phyloP scores from a whole-genome alignment of 30 jellyfish, hydroid and myxozoan species.

The Clytia hemisphaerica region DNA sequence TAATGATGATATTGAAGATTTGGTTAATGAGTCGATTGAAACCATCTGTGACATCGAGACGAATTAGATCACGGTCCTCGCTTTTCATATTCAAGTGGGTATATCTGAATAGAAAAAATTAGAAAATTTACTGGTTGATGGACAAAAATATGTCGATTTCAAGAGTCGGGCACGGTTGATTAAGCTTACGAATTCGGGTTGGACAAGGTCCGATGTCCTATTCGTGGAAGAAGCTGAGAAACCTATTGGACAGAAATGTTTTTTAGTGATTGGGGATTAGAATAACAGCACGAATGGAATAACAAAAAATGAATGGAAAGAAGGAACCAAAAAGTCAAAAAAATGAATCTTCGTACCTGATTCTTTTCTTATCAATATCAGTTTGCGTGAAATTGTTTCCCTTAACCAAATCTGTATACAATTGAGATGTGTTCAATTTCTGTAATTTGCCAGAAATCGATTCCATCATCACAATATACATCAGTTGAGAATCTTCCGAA shows the following conservation, averaged over 20 bases:
- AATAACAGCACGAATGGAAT: not conserved
- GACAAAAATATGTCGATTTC: not conserved
- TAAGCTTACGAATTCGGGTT: too few species aligned
- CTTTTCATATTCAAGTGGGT: slow-evolving; percentile 42
- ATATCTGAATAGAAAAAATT: slow-evolving; percentile 19
- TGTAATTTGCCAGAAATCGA: slow-evolving; percentile 59
- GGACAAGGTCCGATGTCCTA: too few species aligned
- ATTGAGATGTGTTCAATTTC: slow-evolving; percentile 28
- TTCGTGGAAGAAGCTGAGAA: too few species aligned
- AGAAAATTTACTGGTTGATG: not conserved
- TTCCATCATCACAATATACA: slow-evolving; percentile 52
- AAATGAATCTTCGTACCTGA: slow-evolving; percentile 21
- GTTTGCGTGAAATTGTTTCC: slow-evolving; percentile 86
- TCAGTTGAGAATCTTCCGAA: slow-evolving; percentile 49
- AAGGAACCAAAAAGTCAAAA: not conserved
- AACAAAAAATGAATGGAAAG: not conserved
- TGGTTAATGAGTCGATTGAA: slow-evolving; percentile 88
- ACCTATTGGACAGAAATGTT: too few species aligned
- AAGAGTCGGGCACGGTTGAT: not conserved
- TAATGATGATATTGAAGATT: slow-evolving; percentile 56
- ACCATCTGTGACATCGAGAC: slow-evolving; percentile 91
- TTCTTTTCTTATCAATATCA: slow-evolving; percentile 45
- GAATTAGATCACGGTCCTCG: slow-evolving; percentile 80
- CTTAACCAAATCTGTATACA: slow-evolving; percentile 40
- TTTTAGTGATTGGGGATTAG: too few species aligned